Percentiles rank a stretch among this genome's conserved stretches.
Conservation (phyloP, 2,113 vertebrate species). For the Microtus richardsoni region DNA sequence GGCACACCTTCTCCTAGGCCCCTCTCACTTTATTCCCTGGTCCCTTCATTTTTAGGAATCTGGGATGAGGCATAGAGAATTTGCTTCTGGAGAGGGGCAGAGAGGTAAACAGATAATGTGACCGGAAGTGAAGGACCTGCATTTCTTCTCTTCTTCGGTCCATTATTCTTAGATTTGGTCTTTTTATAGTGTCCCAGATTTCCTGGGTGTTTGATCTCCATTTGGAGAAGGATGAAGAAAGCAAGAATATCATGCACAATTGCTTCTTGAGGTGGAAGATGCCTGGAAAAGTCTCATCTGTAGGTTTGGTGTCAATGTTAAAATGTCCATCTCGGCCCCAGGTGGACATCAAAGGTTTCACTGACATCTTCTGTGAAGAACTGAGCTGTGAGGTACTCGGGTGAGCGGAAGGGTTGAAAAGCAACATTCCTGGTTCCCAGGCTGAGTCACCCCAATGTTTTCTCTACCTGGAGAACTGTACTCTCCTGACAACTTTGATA, state of each 20-base stretch:
- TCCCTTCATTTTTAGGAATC: background rate
- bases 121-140: background rate
- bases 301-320: background rate
- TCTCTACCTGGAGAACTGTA: background rate
- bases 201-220: background rate
- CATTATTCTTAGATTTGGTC: background rate
- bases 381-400: too few relatives aligned
- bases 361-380: background rate
- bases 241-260: background rate
- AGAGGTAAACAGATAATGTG: background rate
- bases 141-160: background rate
- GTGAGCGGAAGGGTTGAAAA: background rate
- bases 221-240: background rate
- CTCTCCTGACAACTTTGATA: background rate
- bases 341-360: background rate
- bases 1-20: accelerated
- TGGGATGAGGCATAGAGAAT: background rate
- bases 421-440: background rate
- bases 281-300: background rate
- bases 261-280: background rate
- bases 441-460: background rate
- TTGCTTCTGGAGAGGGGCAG: background rate
- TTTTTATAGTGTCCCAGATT: background rate
- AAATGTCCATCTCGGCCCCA: background rate
- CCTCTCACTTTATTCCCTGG: background rate